A percentile compares a stretch with the other conserved stretches of the same genome.
Conservation (phyloP, 1,140 invertebrate genomes). For the Laupala kohalensis region DNA sequence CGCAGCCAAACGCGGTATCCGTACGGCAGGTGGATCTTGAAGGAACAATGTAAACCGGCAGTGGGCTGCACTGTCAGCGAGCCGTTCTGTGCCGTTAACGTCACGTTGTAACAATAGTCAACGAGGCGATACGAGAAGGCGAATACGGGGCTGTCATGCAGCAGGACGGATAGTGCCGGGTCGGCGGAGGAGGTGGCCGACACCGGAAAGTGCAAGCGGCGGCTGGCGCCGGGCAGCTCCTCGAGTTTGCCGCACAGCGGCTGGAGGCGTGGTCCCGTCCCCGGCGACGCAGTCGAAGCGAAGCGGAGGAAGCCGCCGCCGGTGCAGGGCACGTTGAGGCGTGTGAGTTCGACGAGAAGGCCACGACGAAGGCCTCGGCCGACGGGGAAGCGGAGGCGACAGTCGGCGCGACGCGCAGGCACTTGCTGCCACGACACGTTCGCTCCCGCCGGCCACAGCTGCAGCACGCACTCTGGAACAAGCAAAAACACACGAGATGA, state of each 20-base stretch:
- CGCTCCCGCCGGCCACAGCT: conserved; percentile 4
- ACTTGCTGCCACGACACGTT: conserved; percentile 9
- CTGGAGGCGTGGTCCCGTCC: conserved; percentile 15
- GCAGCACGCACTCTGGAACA: conserved; percentile 8
- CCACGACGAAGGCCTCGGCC: not conserved
- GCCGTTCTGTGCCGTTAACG: conserved; percentile 40
- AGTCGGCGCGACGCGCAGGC: conserved; percentile 1
- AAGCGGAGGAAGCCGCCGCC: conserved; percentile 38
- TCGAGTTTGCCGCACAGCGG: conserved; percentile 46
- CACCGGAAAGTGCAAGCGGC: conserved; percentile 20
- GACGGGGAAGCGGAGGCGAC: conserved; percentile 1
- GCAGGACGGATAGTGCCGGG: not conserved
- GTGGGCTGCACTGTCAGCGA: conserved; percentile 41
- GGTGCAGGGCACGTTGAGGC: conserved; percentile 46
- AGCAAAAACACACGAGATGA: not conserved
- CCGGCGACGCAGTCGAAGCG: conserved; percentile 17
- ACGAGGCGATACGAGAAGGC: conserved; percentile 42
- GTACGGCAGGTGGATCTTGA: conserved; percentile 46
- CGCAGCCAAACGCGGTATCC: conserved; percentile 41
- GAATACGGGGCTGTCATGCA: conserved; percentile 41
- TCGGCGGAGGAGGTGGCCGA: not conserved
- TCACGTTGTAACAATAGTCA: conserved; percentile 49
- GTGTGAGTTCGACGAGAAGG: conserved; percentile 40
- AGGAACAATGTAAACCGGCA: conserved; percentile 41
- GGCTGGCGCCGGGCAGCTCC: conserved; percentile 37